A percentile compares a stretch with the other conserved stretches of the same genome.
These are phyloP conservation scores for Papilio polyxenes DNA, from an alignment of 1,140 invertebrate species.

Conservation along the genomic window DNA sequence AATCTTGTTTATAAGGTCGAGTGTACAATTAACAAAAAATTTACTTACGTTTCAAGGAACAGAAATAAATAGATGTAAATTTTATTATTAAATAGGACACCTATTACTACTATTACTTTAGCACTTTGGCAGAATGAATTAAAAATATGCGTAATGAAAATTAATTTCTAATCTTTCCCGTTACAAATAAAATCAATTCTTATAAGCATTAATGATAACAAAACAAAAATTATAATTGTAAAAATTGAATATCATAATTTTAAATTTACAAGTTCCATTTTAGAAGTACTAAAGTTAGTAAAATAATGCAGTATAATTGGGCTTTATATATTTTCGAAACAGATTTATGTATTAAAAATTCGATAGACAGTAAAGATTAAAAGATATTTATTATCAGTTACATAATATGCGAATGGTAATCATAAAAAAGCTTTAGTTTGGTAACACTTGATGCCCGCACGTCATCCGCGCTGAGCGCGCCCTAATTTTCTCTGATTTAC, in stretches of 20 bases:
- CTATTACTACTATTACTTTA: too few relatives aligned
- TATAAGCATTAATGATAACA: too few relatives aligned
- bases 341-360: background rate
- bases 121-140: too few relatives aligned
- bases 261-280: too few relatives aligned
- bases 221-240: too few relatives aligned
- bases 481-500: constrained; percentile 67
- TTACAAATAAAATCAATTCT: too few relatives aligned
- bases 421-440: constrained; percentile 20
- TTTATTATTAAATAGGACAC: too few relatives aligned
- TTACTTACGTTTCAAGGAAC: background rate
- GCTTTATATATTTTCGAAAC: background rate
- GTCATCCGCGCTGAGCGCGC: constrained; percentile 43
- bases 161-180: too few relatives aligned
- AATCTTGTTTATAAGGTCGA: background rate
- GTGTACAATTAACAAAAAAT: background rate
- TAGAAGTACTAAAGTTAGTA: too few relatives aligned
- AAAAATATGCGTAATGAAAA: too few relatives aligned
- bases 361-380: background rate
- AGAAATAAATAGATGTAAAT: too few relatives aligned
- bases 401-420: background rate
- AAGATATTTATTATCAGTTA: background rate
- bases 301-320: background rate
- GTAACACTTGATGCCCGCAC: constrained; percentile 29
- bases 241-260: too few relatives aligned